Evolutionary conservation across 1,140 invertebrate species (phyloP), one percentile per base, ranked within the genome.

Genomic region (Musca domestica): DNA sequence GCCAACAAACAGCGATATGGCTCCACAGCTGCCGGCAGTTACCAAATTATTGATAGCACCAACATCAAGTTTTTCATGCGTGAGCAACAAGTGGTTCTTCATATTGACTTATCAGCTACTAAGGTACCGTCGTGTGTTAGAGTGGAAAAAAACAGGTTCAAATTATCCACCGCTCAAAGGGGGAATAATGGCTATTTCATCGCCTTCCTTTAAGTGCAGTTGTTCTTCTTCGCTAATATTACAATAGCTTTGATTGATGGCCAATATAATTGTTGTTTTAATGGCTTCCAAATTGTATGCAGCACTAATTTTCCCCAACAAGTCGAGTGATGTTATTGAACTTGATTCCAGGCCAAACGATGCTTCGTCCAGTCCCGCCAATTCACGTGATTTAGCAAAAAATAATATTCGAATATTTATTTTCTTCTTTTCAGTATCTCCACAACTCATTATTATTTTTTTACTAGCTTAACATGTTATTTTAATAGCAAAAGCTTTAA

Each of bases 1-100:
- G 1, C 96, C 96, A 67, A 96, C 87, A 84, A 98, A 98, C 41
- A 93, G 80, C 3, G 94, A 94, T 22, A 94, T 86, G 7, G 95
- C 95, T 48, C 96, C 96, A 84, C 92, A 96, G 54, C 86, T 86
- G 64, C 90, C 84, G 49, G 90, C 88, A 15, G 85, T 82, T 0
- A 94, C 91, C 41, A 87, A 76, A 17, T 88, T 82, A 41, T 88
- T 86, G 52, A 94, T 88, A 51, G 87, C 82, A 30, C 88, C 86
- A n/a, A 94, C 78, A 73, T 88, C 84, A 48, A 97, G 82, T 76
- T 88, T 86, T 17, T 90, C 86, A 0, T 86, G 73, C 3, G 88
- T 87, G 17, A 98, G 77, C 70, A 91, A 88, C 27, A 96, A 71
- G 73, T 85, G 83, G 84, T 89, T 85, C 87, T 89, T 89, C 23